A percentile compares a stretch with the other conserved stretches of the same genome.
These are phyloP conservation scores for Acrobasis suavella DNA, from an alignment of 2,888 invertebrate genomes.

Conservation along the genomic window DNA sequence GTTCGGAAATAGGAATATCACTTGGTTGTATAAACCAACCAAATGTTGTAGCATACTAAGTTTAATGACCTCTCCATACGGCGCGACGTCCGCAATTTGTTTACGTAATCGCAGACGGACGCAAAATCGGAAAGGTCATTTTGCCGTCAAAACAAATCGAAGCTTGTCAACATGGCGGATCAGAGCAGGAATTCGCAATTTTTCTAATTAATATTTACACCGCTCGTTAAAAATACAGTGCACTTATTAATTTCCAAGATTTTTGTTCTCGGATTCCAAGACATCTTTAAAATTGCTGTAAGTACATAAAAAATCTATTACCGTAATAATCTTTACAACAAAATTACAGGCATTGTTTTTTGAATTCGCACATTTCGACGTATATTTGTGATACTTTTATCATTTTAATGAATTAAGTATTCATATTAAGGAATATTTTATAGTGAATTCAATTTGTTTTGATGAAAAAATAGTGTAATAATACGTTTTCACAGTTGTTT, in stretches of 20 bases:
- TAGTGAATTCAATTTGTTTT: too few species aligned
- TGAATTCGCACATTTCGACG: not conserved
- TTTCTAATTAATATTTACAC: constrained; percentile 46
- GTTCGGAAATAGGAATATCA: constrained; percentile 39
- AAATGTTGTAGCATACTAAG: constrained; percentile 43
- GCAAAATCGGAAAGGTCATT: constrained; percentile 76
- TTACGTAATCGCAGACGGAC: constrained; percentile 64
- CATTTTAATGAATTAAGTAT: not conserved
- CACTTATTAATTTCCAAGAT: not conserved
- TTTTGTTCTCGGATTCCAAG: constrained; percentile 27
- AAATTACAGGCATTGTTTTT: not conserved
- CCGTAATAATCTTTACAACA: not conserved
- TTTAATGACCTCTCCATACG: constrained; percentile 39
- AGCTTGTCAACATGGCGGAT: constrained; percentile 76
- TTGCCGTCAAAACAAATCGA: constrained; percentile 81
- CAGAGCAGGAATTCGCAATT: constrained; percentile 53
- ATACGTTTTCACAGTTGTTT: too few species aligned
- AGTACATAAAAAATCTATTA: not conserved
- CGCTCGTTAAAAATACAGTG: not conserved
- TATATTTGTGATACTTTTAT: not conserved
- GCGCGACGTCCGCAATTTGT: constrained; percentile 53
- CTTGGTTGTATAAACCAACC: constrained; percentile 51
- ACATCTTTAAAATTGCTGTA: constrained; percentile 17
- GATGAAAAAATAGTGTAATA: too few species aligned
- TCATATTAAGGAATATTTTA: too few species aligned